Conservation (phyloP, 2,888 invertebrate genomes). For the Acanthosepion esculentum region DNA sequence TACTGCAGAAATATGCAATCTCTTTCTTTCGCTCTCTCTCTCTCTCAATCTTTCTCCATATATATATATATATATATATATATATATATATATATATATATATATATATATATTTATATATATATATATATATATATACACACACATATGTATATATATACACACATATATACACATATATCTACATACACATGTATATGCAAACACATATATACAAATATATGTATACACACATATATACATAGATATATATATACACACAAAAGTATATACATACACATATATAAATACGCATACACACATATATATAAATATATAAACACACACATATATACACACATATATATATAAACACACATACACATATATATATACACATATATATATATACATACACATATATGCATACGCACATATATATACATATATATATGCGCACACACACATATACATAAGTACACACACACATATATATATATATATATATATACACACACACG, state of each 20-base stretch:
- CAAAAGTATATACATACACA: no score
- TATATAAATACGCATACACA: no score
- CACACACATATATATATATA: no score
- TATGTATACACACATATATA: no score
- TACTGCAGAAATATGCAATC: no score
- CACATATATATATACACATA: not conserved
- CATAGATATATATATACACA: no score
- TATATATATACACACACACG: no score
- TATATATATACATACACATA: no score
- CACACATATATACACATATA: not conserved
- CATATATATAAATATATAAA: no score
- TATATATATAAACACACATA: not conserved
- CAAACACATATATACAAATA: not conserved
- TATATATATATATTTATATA: not conserved
- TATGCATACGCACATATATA: no score
- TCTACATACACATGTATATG: not conserved
- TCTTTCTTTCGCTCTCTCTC: no score
- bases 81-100: not conserved
- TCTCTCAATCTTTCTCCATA: not conserved
- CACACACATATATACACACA: not conserved
- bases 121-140: not conserved
- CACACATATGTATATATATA: not conserved
- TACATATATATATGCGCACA: no score
- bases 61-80: not conserved
- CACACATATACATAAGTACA: not conserved